Conservation (phyloP, 2,797 vertebrate genomes). For the Esox masquinongy region DNA sequence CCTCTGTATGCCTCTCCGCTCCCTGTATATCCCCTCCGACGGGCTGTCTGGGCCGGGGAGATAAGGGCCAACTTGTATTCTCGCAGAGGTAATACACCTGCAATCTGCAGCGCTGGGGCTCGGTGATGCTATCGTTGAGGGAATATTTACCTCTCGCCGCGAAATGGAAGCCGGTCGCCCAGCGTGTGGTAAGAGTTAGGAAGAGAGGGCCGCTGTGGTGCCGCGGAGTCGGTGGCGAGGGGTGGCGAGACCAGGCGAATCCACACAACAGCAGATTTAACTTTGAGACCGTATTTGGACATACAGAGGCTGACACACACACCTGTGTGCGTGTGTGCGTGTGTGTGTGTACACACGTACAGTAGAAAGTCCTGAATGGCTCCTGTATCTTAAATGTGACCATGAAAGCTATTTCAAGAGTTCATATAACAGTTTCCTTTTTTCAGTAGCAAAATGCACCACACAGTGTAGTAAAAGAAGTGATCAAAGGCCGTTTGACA, state of each 20-base stretch:
- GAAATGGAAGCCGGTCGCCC: conserved; percentile 32
- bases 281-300: too few relatives aligned
- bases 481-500: background rate
- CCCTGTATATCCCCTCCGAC: conserved; percentile 8
- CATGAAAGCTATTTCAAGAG: background rate
- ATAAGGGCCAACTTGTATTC: conserved; percentile 65
- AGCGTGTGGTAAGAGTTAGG: conserved; percentile 18
- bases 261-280: too few relatives aligned
- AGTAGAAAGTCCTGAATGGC: background rate
- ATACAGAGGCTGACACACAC: background rate
- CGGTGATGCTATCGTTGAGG: conserved; percentile 42
- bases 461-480: background rate
- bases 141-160: conserved; percentile 47
- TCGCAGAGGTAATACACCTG: conserved; percentile 60
- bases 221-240: background rate
- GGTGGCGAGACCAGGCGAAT: background rate
- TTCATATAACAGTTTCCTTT: background rate
- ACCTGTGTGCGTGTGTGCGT: background rate
- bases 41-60: conserved; percentile 61
- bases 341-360: background rate
- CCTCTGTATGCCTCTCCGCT: background rate
- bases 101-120: conserved; percentile 34
- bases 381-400: background rate
- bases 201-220: background rate
- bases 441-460: background rate